Base-by-base conservation (phyloP, 2,888 invertebrate genomes). In the Drosophila neonasuta region DNA sequence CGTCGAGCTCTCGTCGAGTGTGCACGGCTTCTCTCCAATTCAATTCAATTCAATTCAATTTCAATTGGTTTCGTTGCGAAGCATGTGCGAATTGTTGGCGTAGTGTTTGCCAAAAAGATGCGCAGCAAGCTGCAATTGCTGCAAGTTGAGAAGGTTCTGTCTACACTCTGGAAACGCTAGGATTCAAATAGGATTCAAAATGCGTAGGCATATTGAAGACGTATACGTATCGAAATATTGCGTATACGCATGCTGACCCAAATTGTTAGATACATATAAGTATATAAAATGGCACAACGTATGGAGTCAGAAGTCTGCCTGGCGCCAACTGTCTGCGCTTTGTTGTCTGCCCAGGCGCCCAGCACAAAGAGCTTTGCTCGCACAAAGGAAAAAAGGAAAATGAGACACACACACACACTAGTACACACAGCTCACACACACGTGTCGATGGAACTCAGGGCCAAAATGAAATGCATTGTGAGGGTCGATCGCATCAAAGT, bases 251-350 rank as follows among this genome's bases (percentile, higher is more conserved):
- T 9, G 15, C 48, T 42, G 57, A 15, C 30, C 32, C 32, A 45
- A 24, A 29, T 44, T 36, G 9, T 20, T 32, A 41, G 29, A 41
- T 30, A 29, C 24, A 6, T 24, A 41, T 11, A 15, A 2, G 20
- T 20, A 20, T 24, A 24, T 24, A 24, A 5, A 5, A 24, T 24
- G 24, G 5, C 24, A 34, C n/a, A 17, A 10, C 34, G 15, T 44
- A 54, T 57, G 60, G 57, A 65, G 15, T 15, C 48, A 41, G 20
- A 77, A 77, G 86, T 68, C 80, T 71, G 77, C 67, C 74, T 83
- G 80, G 86, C 80, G 86, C 86, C 80, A 86, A 59, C 20, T 61
- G 60, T 74, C 69, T 67, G 66, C 58, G 69, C 66, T 70, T 69
- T 69, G 54, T 66, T 74, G 74, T 74, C 72, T 61, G 65, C 59